Conservation (phyloP, 2,113 vertebrate species). For the Spilogale gracilis region DNA sequence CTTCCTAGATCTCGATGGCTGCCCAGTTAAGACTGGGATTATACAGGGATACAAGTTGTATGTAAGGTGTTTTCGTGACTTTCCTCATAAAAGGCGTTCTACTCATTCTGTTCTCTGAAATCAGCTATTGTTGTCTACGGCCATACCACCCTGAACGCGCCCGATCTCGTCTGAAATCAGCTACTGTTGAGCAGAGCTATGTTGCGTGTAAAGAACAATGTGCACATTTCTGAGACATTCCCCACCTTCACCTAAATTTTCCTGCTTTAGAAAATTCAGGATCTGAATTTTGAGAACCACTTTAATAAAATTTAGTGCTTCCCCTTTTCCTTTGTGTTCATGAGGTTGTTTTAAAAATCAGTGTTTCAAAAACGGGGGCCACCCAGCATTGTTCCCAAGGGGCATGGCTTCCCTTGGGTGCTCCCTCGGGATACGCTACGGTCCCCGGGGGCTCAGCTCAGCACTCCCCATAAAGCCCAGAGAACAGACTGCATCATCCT, state of each 20-base stretch:
- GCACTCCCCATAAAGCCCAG: not conserved
- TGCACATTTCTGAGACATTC: not conserved
- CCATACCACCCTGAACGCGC: no score
- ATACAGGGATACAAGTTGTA: not conserved
- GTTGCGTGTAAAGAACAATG: not conserved
- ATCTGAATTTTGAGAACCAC: conserved; percentile 7
- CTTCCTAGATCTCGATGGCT: not conserved
- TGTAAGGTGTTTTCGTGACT: not conserved
- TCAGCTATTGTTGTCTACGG: not conserved
- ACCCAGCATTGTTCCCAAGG: not conserved
- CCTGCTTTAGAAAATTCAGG: conserved; percentile 17
- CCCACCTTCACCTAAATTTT: not conserved
- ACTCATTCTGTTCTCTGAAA: conserved; percentile 35
- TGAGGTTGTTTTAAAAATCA: not conserved
- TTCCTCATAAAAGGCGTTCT: not conserved
- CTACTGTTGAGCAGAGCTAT: not conserved
- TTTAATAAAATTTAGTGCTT: conserved; percentile 14
- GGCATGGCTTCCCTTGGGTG: not conserved
- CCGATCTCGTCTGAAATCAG: not conserved
- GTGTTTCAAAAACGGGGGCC: not conserved
- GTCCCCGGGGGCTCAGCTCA: not conserved
- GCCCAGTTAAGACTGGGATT: not conserved
- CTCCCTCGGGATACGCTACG: not conserved
- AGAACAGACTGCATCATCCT: not conserved
- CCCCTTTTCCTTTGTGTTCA: not conserved